Evolutionary conservation across 2,113 vertebrate genomes (phyloP).

Genomic region (Lophura nycthemera): DNA sequence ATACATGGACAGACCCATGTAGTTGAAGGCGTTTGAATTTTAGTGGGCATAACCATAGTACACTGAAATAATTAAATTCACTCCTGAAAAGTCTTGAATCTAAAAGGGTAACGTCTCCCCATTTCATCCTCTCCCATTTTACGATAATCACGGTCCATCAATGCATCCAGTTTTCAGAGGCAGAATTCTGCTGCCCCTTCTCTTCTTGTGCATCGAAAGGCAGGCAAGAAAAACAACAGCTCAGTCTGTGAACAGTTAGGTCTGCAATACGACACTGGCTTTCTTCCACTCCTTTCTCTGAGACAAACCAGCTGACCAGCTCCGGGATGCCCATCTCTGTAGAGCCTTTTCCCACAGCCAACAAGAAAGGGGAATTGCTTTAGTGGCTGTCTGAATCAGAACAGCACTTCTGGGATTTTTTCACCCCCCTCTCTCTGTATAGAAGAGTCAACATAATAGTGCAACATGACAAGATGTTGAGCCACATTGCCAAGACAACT

Average conservation of each 20-base stretch:
- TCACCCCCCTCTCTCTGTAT: background rate
- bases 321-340: background rate
- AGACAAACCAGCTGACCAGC: conserved; percentile 30
- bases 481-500: background rate
- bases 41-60: background rate
- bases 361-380: background rate
- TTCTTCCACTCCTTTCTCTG: background rate
- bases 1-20: background rate
- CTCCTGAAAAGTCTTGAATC: conserved; percentile 9
- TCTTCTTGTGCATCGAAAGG: background rate
- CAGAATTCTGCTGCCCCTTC: background rate
- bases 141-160: background rate
- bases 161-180: background rate
- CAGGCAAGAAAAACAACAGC: background rate
- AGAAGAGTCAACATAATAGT: conserved; percentile 34
- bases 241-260: background rate
- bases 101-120: background rate
- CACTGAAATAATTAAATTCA: background rate
- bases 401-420: conserved; percentile 34
- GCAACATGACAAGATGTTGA: conserved; percentile 22
- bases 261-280: background rate
- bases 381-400: conserved; percentile 25
- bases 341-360: background rate
- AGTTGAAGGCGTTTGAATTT: conserved; percentile 27
- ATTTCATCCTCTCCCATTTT: background rate